phyloP scores from a whole-genome alignment of 1,140 invertebrate genomes.

The Lepidotrigona ventralis region DNA sequence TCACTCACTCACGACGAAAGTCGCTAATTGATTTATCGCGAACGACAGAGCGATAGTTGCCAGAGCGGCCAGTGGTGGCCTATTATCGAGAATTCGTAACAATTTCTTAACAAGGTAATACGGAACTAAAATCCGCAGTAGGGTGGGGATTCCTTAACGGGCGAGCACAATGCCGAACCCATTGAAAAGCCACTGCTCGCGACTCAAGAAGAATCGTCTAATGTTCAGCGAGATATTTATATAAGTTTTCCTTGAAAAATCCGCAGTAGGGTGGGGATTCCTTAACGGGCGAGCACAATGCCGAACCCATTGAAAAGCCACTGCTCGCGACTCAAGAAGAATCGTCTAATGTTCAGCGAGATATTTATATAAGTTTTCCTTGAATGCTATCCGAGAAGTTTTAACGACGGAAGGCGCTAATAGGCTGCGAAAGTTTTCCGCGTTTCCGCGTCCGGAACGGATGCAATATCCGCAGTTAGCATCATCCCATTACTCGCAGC shows the following conservation, averaged over 20 bases:
- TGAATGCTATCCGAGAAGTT: conserved; percentile 53
- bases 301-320: conserved; percentile 26
- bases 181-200: conserved; percentile 34
- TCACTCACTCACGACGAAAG: neutral
- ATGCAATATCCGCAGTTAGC: conserved; percentile 27
- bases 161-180: conserved; percentile 42
- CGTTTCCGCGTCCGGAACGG: conserved; percentile 36
- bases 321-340: conserved; percentile 38
- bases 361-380: conserved; percentile 54
- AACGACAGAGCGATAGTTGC: neutral
- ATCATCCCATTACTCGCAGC: neutral
- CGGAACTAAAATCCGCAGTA: conserved; percentile 1
- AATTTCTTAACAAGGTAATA: conserved; percentile 49
- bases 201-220: conserved; percentile 40
- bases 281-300: conserved; percentile 46
- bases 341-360: conserved; percentile 37
- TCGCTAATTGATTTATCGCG: neutral
- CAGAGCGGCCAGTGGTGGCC: neutral
- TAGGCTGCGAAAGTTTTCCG: conserved; percentile 51
- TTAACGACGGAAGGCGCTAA: conserved; percentile 56
- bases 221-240: conserved; percentile 53
- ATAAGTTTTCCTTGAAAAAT: conserved; percentile 42
- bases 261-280: conserved; percentile 11
- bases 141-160: conserved; percentile 24
- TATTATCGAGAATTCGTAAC: conserved; percentile 21